Conservation (phyloP, 2,797 vertebrate genomes). For the Macropus fuliginosus region DNA sequence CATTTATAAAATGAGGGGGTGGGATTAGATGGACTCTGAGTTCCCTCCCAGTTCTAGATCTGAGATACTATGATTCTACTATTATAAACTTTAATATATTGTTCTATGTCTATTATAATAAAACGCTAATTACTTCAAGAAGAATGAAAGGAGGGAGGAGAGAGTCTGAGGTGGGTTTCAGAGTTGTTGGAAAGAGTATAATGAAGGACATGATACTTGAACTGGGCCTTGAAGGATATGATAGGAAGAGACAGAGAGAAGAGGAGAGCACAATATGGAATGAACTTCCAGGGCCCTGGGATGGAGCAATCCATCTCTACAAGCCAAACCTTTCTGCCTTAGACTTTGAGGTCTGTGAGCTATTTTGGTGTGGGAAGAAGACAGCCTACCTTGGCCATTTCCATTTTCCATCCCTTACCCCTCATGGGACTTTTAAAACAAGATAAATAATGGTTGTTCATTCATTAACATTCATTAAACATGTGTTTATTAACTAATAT, state of each 20-base stretch:
- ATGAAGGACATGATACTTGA: neutral
- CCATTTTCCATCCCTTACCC: neutral
- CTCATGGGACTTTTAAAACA: neutral
- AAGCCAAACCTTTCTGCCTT: constrained; percentile 32
- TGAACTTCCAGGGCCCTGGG: neutral
- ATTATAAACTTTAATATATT: neutral
- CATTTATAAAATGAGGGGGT: no score
- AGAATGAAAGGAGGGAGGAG: neutral
- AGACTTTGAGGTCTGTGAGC: constrained; percentile 26
- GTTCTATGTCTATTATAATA: neutral
- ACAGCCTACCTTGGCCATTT: constrained; percentile 32
- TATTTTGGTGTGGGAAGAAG: constrained; percentile 49
- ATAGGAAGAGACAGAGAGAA: neutral
- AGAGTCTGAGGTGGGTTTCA: neutral
- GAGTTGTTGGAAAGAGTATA: neutral
- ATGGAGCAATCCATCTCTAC: neutral
- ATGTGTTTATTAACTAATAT: neutral
- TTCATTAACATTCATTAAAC: neutral
- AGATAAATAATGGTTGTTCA: neutral
- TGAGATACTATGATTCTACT: neutral
- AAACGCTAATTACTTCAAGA: neutral
- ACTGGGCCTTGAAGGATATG: neutral
- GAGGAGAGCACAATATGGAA: neutral
- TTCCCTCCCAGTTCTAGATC: neutral
- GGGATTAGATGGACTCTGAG: neutral